Conservation (phyloP, 2,797 vertebrate genomes). For the Vespertilio murinus region DNA sequence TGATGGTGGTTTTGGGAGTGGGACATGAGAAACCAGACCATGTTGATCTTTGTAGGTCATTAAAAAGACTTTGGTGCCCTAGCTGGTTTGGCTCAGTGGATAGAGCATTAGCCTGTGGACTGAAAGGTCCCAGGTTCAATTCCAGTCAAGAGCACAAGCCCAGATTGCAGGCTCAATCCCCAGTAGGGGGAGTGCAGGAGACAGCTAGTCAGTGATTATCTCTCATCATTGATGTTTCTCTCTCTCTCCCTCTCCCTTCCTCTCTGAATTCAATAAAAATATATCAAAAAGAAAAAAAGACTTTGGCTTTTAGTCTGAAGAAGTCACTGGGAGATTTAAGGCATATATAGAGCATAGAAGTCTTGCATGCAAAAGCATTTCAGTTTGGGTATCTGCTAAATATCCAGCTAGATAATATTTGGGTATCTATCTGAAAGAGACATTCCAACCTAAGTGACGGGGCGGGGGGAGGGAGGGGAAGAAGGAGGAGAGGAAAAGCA, state of each 20-base stretch:
- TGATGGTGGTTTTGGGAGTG: not conserved
- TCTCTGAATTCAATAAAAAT: too few relatives aligned
- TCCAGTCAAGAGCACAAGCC: too few relatives aligned
- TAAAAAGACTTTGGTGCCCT: not conserved
- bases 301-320: not conserved
- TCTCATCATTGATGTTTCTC: too few relatives aligned
- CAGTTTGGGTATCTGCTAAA: not conserved
- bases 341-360: not conserved
- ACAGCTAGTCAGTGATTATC: too few relatives aligned
- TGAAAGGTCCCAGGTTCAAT: too few relatives aligned
- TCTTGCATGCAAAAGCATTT: not conserved
- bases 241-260: too few relatives aligned
- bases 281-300: not conserved
- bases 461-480: fast-evolving
- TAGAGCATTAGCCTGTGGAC: too few relatives aligned
- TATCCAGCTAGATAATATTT: not conserved
- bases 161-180: too few relatives aligned
- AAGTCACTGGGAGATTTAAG: not conserved
- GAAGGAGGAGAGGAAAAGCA: not conserved
- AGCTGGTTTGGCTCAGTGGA: too few relatives aligned
- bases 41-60: too few relatives aligned
- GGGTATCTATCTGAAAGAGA: not conserved
- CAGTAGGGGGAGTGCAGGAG: too few relatives aligned
- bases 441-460: too few relatives aligned
- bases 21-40: not conserved